These are phyloP conservation scores for Paracentrotus lividus DNA, from an alignment of 53 echinoderm and acorn worm genomes.

Conservation along the genomic window DNA sequence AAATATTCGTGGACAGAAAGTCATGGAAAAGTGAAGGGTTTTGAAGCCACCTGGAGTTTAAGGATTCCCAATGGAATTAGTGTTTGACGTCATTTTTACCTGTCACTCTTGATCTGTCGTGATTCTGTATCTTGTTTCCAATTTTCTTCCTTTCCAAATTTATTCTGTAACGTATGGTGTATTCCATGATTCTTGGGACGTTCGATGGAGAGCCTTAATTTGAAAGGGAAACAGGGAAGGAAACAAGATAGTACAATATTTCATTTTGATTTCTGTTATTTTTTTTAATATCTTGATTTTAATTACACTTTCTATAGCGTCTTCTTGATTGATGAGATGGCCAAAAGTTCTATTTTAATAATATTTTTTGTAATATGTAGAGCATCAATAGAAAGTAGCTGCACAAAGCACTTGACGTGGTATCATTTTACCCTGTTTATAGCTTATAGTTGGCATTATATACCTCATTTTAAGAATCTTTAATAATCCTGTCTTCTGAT, in stretches of 20 bases:
- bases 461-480: too few relatives aligned
- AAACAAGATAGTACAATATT: neutral
- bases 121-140: constrained; percentile 24
- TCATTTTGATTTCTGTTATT: too few relatives aligned
- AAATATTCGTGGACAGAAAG: constrained; percentile 20
- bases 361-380: too few relatives aligned
- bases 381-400: too few relatives aligned
- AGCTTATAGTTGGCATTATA: too few relatives aligned
- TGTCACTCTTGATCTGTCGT: constrained; percentile 7
- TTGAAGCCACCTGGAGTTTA: constrained; percentile 5
- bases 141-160: neutral
- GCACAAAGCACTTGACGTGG: too few relatives aligned
- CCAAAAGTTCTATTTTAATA: too few relatives aligned
- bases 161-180: neutral
- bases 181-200: neutral
- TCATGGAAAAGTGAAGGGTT: constrained; percentile 9
- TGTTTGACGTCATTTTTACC: constrained; percentile 43
- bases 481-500: too few relatives aligned
- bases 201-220: neutral
- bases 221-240: neutral
- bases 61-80: neutral
- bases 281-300: too few relatives aligned
- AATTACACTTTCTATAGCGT: too few relatives aligned
- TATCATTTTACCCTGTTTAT: neutral
- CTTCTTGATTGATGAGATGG: neutral